Percentiles rank a stretch among this genome's conserved stretches.
Evolutionary conservation across 2,888 invertebrate genomes (phyloP).

Genomic region (Abscondita cerata): DNA sequence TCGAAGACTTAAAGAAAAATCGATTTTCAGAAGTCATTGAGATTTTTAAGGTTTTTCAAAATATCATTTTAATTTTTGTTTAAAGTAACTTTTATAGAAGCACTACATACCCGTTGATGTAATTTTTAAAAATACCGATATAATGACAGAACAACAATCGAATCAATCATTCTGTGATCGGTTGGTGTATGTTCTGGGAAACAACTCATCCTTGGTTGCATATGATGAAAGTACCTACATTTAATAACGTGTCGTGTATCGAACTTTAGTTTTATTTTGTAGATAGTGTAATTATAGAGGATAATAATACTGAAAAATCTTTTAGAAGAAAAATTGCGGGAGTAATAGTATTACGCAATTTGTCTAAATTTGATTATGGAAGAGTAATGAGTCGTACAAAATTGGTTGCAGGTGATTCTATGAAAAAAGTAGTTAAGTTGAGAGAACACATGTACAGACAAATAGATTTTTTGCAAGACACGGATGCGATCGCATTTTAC

Average conservation of each 20-base stretch:
- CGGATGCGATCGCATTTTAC: slow-evolving; percentile 50
- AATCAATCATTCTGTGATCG: slow-evolving; percentile 46
- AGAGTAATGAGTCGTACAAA: slow-evolving; percentile 51
- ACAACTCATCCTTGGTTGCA: slow-evolving; percentile 51
- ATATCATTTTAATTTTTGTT: not conserved
- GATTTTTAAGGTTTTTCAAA: slow-evolving; percentile 13
- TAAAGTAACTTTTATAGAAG: slow-evolving; percentile 38
- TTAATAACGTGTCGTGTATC: not conserved
- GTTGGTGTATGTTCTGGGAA: slow-evolving; percentile 48
- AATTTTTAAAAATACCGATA: slow-evolving; percentile 50
- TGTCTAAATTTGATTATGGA: slow-evolving; percentile 38
- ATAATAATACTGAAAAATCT: not conserved
- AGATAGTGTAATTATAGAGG: too few species aligned
- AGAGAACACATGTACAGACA: slow-evolving; percentile 49
- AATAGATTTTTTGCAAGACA: slow-evolving; percentile 51
- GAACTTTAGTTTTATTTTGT: not conserved
- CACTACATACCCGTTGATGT: slow-evolving; percentile 49
- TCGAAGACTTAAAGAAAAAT: slow-evolving; percentile 51
- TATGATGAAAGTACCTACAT: slow-evolving; percentile 44
- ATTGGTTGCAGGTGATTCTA: slow-evolving; percentile 50
- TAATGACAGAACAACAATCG: slow-evolving; percentile 50
- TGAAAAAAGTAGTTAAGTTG: slow-evolving; percentile 48
- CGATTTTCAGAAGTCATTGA: slow-evolving; percentile 15
- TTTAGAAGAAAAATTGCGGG: not conserved
- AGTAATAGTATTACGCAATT: not conserved